Evolutionary conservation across 1,140 invertebrate species (phyloP).

Genomic region (Sinella curviseta): DNA sequence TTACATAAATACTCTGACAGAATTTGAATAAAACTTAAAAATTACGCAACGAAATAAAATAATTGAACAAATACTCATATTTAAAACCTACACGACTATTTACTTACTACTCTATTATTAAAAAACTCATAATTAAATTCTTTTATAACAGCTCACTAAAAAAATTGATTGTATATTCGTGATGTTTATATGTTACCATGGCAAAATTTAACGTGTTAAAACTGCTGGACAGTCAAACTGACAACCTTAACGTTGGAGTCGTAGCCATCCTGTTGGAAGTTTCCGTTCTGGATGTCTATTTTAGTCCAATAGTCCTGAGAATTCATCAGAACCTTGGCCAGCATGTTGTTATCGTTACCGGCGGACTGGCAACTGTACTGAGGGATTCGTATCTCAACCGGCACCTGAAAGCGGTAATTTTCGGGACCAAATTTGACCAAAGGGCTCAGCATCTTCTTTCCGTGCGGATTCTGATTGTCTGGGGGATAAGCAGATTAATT

Average conservation of each 20-base stretch:
- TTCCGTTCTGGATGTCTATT: conserved; percentile 9
- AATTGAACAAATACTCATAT: too few relatives aligned
- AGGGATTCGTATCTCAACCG: conserved; percentile 10
- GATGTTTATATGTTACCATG: background rate
- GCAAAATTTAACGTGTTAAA: conserved; percentile 1
- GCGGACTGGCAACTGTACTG: background rate
- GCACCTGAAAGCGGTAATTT: conserved; percentile 2
- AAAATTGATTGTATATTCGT: too few relatives aligned
- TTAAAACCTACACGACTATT: too few relatives aligned
- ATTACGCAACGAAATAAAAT: too few relatives aligned
- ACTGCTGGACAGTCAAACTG: conserved; percentile 1
- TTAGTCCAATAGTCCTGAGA: conserved; percentile 11
- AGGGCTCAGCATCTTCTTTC: conserved; percentile 1
- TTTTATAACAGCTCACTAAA: too few relatives aligned
- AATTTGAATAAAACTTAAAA: too few relatives aligned
- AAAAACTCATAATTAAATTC: too few relatives aligned
- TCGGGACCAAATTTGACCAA: conserved; percentile 20
- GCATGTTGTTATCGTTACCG: background rate
- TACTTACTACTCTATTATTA: too few relatives aligned
- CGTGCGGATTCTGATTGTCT: background rate
- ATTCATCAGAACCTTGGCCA: conserved; percentile 10
- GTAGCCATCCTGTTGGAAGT: background rate
- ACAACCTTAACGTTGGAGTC: conserved; percentile 1
- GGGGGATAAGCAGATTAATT: too few relatives aligned
- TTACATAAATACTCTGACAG: too few relatives aligned